Evolutionary conservation across 1,140 invertebrate species (phyloP).

Genomic region (Frieseomelitta varia): DNA sequence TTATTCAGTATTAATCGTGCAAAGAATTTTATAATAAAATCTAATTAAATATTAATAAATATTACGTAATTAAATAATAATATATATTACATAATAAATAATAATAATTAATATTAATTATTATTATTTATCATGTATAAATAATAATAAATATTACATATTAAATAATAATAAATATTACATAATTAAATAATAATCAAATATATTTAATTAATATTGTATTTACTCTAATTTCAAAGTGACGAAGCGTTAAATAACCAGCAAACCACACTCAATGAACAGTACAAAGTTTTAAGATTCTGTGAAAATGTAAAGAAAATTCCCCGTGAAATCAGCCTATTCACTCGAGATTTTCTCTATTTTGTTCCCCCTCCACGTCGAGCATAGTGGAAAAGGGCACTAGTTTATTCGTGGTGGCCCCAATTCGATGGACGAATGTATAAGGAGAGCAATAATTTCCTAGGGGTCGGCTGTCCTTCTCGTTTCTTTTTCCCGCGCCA

Average conservation of each 20-base stretch:
- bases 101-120: too few species aligned
- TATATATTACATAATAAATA: too few species aligned
- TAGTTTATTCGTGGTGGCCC: slow-evolving; percentile 53
- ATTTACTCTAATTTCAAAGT: too few species aligned
- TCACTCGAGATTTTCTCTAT: not conserved
- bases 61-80: too few species aligned
- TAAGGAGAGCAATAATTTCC: slow-evolving; percentile 81
- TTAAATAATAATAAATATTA: too few species aligned
- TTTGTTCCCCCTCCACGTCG: not conserved
- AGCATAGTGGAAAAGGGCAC: slow-evolving; percentile 35
- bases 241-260: not conserved
- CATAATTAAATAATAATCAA: too few species aligned
- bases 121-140: too few species aligned
- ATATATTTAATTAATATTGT: too few species aligned
- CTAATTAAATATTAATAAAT: too few species aligned
- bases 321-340: not conserved
- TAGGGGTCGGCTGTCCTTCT: slow-evolving; percentile 43
- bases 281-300: not conserved
- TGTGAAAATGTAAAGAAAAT: slow-evolving; percentile 20
- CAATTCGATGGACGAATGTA: slow-evolving; percentile 75
- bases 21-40: not conserved
- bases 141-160: too few species aligned
- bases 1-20: not conserved
- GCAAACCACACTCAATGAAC: not conserved
- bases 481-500: slow-evolving; percentile 35